Evolutionary conservation across 2,113 vertebrate genomes (phyloP).

Genomic region (Meriones unguiculatus): DNA sequence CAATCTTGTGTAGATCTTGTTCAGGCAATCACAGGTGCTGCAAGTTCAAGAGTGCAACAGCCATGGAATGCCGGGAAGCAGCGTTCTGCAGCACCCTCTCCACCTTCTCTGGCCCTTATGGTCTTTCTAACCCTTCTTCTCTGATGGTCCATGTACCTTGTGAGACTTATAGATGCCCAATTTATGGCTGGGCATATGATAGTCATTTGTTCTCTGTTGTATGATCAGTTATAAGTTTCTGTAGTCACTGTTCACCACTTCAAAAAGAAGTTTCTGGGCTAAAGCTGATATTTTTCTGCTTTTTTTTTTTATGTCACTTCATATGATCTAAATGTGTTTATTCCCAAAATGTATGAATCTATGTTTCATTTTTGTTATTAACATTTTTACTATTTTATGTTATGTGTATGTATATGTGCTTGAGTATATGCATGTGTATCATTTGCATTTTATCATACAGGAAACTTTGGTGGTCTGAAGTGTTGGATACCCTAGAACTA

Average conservation of each 20-base stretch:
- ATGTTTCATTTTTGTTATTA: constrained; percentile 15
- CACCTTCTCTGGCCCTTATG: background rate
- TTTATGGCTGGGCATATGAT: background rate
- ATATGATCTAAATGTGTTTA: background rate
- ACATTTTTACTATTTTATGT: background rate
- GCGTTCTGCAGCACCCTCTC: background rate
- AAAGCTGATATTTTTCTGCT: background rate
- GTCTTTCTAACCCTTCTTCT: background rate
- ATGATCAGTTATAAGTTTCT: background rate
- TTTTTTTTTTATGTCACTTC: background rate
- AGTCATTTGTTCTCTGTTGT: background rate
- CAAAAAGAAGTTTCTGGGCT: background rate
- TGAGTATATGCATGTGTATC: background rate
- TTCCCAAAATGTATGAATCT: background rate
- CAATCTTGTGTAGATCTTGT: background rate
- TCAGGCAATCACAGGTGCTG: background rate
- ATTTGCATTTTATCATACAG: background rate
- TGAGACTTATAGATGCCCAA: background rate
- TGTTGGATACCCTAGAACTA: background rate
- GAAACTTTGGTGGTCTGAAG: background rate
- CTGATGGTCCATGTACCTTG: background rate
- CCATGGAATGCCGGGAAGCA: background rate
- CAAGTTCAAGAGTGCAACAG: background rate
- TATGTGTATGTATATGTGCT: background rate
- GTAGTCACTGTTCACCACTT: background rate